Evolutionary conservation across 1,140 invertebrate species (phyloP).

Genomic region (Caerostris extrusa): DNA sequence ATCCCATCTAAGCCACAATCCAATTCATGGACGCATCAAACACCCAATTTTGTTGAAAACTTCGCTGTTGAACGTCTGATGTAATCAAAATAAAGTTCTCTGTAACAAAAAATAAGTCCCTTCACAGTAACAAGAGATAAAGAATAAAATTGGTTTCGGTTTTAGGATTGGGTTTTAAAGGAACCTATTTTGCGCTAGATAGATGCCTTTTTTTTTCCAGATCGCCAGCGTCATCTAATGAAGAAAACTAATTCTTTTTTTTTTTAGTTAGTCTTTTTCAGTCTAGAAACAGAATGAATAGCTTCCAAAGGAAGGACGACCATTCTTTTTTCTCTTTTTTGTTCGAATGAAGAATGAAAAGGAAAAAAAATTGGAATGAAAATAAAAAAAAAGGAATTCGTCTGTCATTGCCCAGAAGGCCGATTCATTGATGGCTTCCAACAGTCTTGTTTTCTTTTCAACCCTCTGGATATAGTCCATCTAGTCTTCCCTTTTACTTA

Average conservation of each 20-base stretch:
- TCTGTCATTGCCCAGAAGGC: neutral
- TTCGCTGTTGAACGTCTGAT: neutral
- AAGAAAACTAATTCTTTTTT: neutral
- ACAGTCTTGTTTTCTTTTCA: constrained; percentile 29
- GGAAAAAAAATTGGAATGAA: neutral
- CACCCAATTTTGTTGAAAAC: neutral
- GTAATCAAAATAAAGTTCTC: neutral
- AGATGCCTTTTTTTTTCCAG: neutral
- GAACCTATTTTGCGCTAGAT: neutral
- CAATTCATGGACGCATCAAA: constrained; percentile 7
- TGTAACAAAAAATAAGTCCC: too few relatives aligned
- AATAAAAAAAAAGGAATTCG: neutral
- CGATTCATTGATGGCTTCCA: constrained; percentile 24
- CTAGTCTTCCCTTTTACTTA: constrained; percentile 1
- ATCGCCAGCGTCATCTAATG: neutral
- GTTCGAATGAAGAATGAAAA: neutral
- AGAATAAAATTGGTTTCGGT: constrained; percentile 24
- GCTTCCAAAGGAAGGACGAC: neutral
- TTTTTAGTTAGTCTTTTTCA: neutral
- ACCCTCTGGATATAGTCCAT: neutral
- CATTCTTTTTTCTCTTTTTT: neutral
- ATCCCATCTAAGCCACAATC: neutral
- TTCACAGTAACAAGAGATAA: neutral
- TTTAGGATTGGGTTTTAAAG: constrained; percentile 2
- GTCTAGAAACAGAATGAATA: neutral